Base-by-base conservation (phyloP, 2,797 vertebrate species). In the Micrastur ruficollis region DNA sequence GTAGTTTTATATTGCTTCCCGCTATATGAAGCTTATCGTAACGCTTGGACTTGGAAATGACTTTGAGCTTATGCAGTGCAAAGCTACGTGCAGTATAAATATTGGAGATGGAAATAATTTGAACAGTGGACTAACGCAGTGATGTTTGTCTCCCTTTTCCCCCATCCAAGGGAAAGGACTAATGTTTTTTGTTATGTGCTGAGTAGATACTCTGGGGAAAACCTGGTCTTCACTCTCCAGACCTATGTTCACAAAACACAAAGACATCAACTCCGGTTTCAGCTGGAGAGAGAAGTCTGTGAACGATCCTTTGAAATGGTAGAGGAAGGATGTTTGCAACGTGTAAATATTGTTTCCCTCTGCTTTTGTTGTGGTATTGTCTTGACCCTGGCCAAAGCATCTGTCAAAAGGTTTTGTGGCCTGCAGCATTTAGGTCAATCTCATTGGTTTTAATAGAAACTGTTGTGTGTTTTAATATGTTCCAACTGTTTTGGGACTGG, bases 401-500 rank as follows among this genome's bases (percentile, higher is more conserved):
- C 12, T 36, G 7, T 79, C 32, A 29, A 12, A 92, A 92, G 23
- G 5, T 50, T 90, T 79, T 81, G 42, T 80, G 66, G 29, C 52
- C 65, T 87, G 49, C 18, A 61, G 72, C 38, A 25, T 59, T 78
- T 46, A 63, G 13, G 61, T 88, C 47, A 75, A 47, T 92, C 40
- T 93, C 22, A 19, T 65, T 55, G 50, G 38, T 71, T 88, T 58
- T 63, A 62, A 38, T 63, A 82, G 75, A 70, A 79, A 38, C 65
- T 52, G 36, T 5, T 38, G 22, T 75, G 65, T 75, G 62, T 46
- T 92, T 90, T 75, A 58, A 32, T 81, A 5, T 22, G 20, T 91
- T 86, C 59, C 86, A 90, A 86, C 50, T 86, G 66, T 49, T 86
- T 88, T 8, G 62, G 59, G 79, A 40, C 74, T 76, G 65, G 34